Evolutionary conservation across 2,113 vertebrate species (phyloP).

Genomic region (Turnix velox): DNA sequence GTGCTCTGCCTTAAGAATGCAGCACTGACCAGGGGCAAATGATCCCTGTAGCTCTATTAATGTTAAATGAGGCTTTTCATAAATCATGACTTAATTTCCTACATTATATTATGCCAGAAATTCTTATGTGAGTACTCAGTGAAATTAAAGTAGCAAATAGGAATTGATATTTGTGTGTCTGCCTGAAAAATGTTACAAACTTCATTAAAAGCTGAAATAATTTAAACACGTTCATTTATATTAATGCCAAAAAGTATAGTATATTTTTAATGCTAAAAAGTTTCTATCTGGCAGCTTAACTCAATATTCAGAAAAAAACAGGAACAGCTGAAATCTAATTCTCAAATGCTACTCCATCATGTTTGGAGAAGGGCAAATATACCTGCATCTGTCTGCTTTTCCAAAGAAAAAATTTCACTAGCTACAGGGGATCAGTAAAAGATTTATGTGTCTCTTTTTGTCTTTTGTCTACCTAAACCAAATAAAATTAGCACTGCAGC

Average conservation of each 20-base stretch:
- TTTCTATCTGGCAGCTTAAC: background rate
- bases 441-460: background rate
- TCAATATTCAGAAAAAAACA: slow-evolving; percentile 4
- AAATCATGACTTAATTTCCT: slow-evolving; percentile 30
- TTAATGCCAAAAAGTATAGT: background rate
- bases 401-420: background rate
- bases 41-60: slow-evolving; percentile 16
- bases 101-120: background rate
- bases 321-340: background rate
- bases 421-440: background rate
- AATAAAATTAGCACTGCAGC: background rate
- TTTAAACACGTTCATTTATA: background rate
- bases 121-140: background rate
- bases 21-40: background rate
- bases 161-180: background rate
- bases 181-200: background rate
- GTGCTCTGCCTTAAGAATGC: background rate
- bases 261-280: background rate
- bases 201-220: background rate
- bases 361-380: background rate
- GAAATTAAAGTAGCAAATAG: background rate
- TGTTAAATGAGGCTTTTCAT: slow-evolving; percentile 47
- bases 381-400: background rate
- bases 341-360: background rate
- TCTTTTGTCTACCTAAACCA: background rate